Base-by-base conservation (phyloP, 2,888 invertebrate genomes). In the Clunio marinus region DNA sequence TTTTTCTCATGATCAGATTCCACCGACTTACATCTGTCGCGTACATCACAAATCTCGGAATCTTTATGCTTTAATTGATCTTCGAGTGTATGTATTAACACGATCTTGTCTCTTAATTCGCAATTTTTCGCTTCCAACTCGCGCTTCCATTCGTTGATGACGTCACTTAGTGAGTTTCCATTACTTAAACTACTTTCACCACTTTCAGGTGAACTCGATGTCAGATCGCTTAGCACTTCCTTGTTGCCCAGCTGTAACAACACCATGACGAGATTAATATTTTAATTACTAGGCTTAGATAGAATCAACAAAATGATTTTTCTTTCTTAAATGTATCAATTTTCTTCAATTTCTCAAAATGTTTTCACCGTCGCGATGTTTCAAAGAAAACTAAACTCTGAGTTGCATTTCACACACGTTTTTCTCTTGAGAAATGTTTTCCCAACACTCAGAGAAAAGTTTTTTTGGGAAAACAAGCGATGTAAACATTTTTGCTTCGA, bases 111-210 rank as follows among this genome's bases (percentile, higher is more conserved):
- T 10, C 28, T 25, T 5, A 65, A 22, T 28, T 45, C 13, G 15
- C 17, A 25, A 20, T 65, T 65, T 46, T 46, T 65, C 20, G 24
- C 27, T 17, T 46, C 65, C 1, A 65, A 20, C 22, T 65, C 65
- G 1, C 25, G 45, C n/a, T 65, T 65, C 65, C 65, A 65, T 2
- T 65, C 65, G 24, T 62, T 62, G 10, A 62, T 62, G 13, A 62
- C 62, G 4, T 65, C 65, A 46, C 45, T 45, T 13, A 65, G 20
- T 8, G 45, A 45, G 25, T 46, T 25, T 15, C 46, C 65, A 46
- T 65, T 65, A 8, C 27, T 28, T 5, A 45, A 17, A 28, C 46
- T 51, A 20, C 32, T 51, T 25, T 65, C 37, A 1, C 41, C 28
- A 24, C 32, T 62, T 62, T 62, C 62, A 20, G 65, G 65, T 17